Evolutionary conservation across 2,797 vertebrate species (phyloP), one percentile per base, ranked within the genome.

Genomic region (Emydoidea blandingii): DNA sequence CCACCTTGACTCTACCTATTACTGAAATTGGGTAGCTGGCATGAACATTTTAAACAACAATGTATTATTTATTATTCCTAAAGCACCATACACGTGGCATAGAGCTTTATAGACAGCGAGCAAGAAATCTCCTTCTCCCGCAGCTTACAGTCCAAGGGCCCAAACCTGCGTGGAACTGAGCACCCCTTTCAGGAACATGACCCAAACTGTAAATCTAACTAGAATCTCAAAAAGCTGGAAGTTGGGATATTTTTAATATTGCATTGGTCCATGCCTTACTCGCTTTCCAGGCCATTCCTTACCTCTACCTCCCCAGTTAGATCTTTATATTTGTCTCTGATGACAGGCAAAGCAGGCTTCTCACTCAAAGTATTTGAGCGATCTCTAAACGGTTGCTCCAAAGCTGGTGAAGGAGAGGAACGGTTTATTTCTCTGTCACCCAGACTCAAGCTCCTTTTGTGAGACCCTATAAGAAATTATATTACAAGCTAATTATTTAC

Each of bases 321-420:
- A 96, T 99, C 99, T 97, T 99, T 99, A 98, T 99, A 99, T 93
- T 99, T 99, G 99, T 99, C 99, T 29, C 99, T 98, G 98, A 99
- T 99, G 94, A 99, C 98, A 0, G 99, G 99, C 97, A 99, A 98
- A 1, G 98, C 98, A 0, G 99, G 99, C 95, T 99, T 99, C 98
- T 99, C 99, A 5, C 98, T 99, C 59, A 99, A 98, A 2, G 99
- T 99, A 97, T 99, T 99, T 2, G 99, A 99, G 2, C 99, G 98
- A 93, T 99, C 99, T 95, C 99, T 98, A 95, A 99, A 99, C 0
- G 98, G 98, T 97, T 99, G 99, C 83, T 99, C 99, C 49, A 98
- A 97, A 57, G 98, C 98, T 0, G 99, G 98, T 81, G 99, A 98
- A 0, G 99, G 98, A 2, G 99, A 99, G 23, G 98, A 98, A 44